These are phyloP conservation scores for Eustalomyia histrio DNA, from an alignment of 2,888 invertebrate genomes.

Conservation along the genomic window DNA sequence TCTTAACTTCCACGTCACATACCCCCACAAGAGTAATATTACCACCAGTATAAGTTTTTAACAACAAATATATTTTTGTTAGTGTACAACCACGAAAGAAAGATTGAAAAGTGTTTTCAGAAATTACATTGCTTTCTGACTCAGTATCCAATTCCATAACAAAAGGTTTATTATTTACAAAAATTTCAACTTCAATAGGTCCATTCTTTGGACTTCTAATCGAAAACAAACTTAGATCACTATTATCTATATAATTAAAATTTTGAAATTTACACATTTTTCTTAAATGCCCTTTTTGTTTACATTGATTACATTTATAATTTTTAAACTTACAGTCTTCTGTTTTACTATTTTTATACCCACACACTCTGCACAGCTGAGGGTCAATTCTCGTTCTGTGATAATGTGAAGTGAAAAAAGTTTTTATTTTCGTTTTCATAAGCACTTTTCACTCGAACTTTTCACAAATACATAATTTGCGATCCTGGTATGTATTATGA, in stretches of 20 bases:
- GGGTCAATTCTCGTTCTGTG: no score
- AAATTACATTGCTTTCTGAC: constrained; percentile 51
- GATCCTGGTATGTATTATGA: no score
- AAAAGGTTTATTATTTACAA: constrained; percentile 45
- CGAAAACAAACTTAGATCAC: constrained; percentile 41
- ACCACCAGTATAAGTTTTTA: constrained; percentile 49
- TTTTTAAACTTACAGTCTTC: constrained; percentile 36
- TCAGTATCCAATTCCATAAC: constrained; percentile 62
- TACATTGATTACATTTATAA: constrained; percentile 54
- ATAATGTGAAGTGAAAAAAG: no score
- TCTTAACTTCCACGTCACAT: constrained; percentile 43
- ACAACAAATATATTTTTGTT: constrained; percentile 8
- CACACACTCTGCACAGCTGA: constrained; percentile 28
- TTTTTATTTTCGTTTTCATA: no score
- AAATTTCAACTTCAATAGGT: constrained; percentile 33
- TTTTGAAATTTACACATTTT: constrained; percentile 48
- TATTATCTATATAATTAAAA: constrained; percentile 37
- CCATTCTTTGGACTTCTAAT: constrained; percentile 8
- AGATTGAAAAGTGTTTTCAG: constrained; percentile 25
- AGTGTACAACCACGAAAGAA: constrained; percentile 12
- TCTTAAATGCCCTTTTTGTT: constrained; percentile 55
- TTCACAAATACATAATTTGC: no score
- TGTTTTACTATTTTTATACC: constrained; percentile 50
- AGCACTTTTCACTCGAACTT: no score
- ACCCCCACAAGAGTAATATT: constrained; percentile 45